phyloP scores from a whole-genome alignment of 1,140 invertebrate species.

The Drosophila parvula region DNA sequence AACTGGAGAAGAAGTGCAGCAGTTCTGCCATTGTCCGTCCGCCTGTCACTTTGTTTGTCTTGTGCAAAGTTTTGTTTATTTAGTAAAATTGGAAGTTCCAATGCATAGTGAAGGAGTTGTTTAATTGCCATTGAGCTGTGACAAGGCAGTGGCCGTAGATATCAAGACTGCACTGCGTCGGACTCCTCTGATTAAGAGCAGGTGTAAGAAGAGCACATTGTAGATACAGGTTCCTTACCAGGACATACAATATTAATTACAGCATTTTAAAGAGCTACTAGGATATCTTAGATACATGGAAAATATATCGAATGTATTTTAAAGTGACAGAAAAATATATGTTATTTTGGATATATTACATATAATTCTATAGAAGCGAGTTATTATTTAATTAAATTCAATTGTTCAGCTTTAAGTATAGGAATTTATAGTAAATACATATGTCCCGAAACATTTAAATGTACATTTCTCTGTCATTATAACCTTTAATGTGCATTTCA shows the following conservation, averaged over 20 bases:
- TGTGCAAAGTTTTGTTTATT: conserved; percentile 62
- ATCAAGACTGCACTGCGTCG: conserved; percentile 9
- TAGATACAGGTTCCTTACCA: no score
- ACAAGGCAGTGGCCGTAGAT: conserved; percentile 30
- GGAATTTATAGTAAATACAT: neutral
- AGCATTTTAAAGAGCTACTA: neutral
- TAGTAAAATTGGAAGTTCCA: conserved; percentile 63
- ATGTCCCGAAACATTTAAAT: no score
- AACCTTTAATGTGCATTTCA: conserved; percentile 8
- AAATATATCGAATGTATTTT: neutral
- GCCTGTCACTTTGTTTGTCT: conserved; percentile 58
- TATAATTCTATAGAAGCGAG: neutral
- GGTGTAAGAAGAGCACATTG: neutral
- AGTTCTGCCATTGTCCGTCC: conserved; percentile 36
- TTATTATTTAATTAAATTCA: neutral
- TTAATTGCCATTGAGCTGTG: conserved; percentile 54
- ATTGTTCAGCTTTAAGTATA: neutral
- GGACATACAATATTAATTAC: neutral
- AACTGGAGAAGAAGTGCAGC: conserved; percentile 21
- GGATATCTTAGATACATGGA: neutral
- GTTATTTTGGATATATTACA: no score
- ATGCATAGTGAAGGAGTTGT: conserved; percentile 35
- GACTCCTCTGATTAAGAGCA: neutral
- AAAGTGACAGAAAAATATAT: no score
- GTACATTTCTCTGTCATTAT: neutral